phyloP scores from a whole-genome alignment of 2,888 invertebrate species.

The Parapristionchus giblindavisi region DNA sequence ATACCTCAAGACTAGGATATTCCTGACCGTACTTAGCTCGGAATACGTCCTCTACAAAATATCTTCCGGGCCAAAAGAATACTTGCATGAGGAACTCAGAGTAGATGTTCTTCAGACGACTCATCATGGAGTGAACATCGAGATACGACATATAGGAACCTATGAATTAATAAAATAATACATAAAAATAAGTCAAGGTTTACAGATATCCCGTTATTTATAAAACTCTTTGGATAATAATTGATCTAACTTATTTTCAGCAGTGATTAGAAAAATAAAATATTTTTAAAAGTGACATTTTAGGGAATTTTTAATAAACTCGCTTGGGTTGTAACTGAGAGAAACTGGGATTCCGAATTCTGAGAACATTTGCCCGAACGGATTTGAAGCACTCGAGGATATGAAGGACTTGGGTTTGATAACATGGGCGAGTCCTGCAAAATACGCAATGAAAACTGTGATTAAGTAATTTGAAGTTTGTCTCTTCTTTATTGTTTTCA shows the following conservation, averaged over 20 bases:
- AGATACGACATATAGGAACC: neutral
- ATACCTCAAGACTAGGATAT: neutral
- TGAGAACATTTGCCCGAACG: neutral
- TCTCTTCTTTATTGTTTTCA: neutral
- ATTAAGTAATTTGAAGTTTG: neutral
- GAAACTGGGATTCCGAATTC: neutral
- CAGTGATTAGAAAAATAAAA: neutral
- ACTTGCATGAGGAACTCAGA: neutral
- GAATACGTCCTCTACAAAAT: neutral
- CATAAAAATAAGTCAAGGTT: neutral
- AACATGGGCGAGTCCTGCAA: neutral
- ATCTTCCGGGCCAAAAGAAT: constrained; percentile 10
- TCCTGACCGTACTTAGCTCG: constrained; percentile 2
- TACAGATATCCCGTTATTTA: neutral
- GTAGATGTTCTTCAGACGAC: constrained; percentile 12
- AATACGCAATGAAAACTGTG: neutral
- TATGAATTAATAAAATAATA: neutral
- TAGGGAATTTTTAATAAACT: neutral
- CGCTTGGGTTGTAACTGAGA: constrained; percentile 5
- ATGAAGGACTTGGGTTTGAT: constrained; percentile 24
- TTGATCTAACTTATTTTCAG: neutral
- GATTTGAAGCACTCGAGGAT: neutral
- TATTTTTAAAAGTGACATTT: neutral
- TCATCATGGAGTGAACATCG: constrained; percentile 21
- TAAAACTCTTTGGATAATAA: neutral